Base-by-base conservation (phyloP, 2,888 invertebrate species). In the Chorisops tibialis region DNA sequence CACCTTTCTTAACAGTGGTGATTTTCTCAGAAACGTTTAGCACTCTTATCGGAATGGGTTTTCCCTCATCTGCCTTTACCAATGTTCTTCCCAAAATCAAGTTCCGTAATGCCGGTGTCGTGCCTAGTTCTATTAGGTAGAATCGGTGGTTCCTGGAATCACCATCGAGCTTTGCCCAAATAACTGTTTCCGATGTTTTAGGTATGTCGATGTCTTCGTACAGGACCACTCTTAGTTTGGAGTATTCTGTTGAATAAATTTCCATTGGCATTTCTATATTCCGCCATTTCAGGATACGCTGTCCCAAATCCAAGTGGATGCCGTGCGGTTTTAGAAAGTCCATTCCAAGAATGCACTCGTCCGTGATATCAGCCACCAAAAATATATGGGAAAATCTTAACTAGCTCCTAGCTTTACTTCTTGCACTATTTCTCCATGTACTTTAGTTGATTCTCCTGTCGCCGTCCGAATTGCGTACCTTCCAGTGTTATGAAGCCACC, bases 311-410 rank as follows among this genome's bases (percentile, higher is more conserved):
- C 19, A 38, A 19, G 3, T 22, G 9, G 4, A 37, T 19, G 2
- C 19, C 51, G 19, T 51, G 18, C 18, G 51, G 18, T 12, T 4
- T n/a, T 7, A 51, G 38, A 9, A 37, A 51, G 19, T 51, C 51
- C 51, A 51, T 38, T 6, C 51, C 51, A 2, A 51, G 38, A 6
- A 51, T 51, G 38, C 51, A 51, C 3, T 51, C 51, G 19, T 51
- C 51, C 2, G 12, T 51, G 19, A 51, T 38, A 19, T 51, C 16
- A 2, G 51, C 51, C 2, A 38, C 38, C 12, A 51, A 19, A 19
- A 51, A 37, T n/a, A 18, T 9, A 6, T 51, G 51, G 5, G 5
- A 19, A 12, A 51, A 51, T 4, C 7, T 5, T 7, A 38, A n/a
- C 2, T 51, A n/a, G n/a, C 51, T 2, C 38, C 37, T 9, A 38